Conservation (phyloP, 2,888 invertebrate species). For the Apodemia hepburni region DNA sequence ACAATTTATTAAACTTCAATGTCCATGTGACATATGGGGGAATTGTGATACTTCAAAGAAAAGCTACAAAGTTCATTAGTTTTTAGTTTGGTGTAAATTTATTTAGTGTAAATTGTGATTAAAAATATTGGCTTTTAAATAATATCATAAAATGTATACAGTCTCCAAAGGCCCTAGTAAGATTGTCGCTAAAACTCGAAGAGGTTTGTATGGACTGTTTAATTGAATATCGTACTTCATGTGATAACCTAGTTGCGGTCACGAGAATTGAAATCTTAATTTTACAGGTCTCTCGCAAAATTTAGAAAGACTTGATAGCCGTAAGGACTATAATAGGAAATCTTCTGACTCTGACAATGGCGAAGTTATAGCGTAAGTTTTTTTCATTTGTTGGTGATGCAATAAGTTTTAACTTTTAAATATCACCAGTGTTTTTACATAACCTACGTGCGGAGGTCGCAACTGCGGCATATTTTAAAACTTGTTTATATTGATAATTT, state of each 20-base stretch:
- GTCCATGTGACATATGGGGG: background rate
- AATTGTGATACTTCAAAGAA: slow-evolving; percentile 1
- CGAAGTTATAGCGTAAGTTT: slow-evolving; percentile 82
- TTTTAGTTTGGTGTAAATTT: slow-evolving; percentile 49
- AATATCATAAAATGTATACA: slow-evolving; percentile 86
- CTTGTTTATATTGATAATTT: slow-evolving; percentile 7
- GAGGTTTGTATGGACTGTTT: slow-evolving; percentile 75
- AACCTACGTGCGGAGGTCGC: slow-evolving; percentile 52
- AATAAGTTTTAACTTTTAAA: slow-evolving; percentile 40
- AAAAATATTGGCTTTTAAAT: slow-evolving; percentile 37
- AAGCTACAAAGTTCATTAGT: slow-evolving; percentile 24
- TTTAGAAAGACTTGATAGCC: slow-evolving; percentile 88
- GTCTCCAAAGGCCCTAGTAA: slow-evolving; percentile 93
- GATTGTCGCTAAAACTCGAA: slow-evolving; percentile 91
- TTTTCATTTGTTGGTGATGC: slow-evolving; percentile 33
- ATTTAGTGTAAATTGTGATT: slow-evolving; percentile 54
- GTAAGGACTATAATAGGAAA: slow-evolving; percentile 85
- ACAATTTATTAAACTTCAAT: background rate
- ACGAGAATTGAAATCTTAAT: slow-evolving; percentile 38
- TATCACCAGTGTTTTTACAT: slow-evolving; percentile 75
- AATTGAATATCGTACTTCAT: background rate
- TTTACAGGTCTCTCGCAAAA: slow-evolving; percentile 88
- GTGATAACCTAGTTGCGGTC: slow-evolving; percentile 31
- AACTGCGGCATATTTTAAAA: slow-evolving; percentile 16
- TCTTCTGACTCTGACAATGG: slow-evolving; percentile 84